A percentile compares a stretch with the other conserved stretches of the same genome.
phyloP scores from a whole-genome alignment of 2,888 invertebrate species.

The Rhopalosiphum nymphaeae region DNA sequence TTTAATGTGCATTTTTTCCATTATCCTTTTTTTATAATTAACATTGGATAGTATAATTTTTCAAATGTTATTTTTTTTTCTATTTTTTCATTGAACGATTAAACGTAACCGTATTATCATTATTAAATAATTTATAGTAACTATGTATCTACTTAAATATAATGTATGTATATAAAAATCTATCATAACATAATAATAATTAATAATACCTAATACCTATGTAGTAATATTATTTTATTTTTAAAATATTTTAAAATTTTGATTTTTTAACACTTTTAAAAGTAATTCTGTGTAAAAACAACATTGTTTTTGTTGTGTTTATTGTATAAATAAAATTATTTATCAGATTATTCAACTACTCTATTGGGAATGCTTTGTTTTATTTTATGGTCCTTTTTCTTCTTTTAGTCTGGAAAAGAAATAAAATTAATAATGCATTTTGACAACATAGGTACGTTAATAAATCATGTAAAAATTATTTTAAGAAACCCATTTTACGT shows the following conservation, averaged over 20 bases:
- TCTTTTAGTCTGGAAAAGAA: background rate
- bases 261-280: background rate
- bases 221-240: background rate
- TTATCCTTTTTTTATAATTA: background rate
- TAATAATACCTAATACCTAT: background rate
- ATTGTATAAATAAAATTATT: background rate
- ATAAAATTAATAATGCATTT: background rate
- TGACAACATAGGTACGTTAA: background rate
- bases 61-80: background rate
- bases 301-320: background rate
- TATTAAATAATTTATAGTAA: background rate
- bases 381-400: background rate
- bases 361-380: constrained; percentile 9
- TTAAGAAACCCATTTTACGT: background rate
- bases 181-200: background rate
- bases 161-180: background rate
- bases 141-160: background rate
- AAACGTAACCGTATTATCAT: background rate
- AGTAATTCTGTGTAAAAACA: background rate
- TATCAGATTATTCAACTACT: background rate
- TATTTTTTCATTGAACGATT: background rate
- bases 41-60: background rate
- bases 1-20: background rate
- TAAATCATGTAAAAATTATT: background rate
- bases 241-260: background rate